Base-by-base conservation (phyloP, 37 sponge, comb jelly and placozoan genomes). In the Theonella swinhoei region DNA sequence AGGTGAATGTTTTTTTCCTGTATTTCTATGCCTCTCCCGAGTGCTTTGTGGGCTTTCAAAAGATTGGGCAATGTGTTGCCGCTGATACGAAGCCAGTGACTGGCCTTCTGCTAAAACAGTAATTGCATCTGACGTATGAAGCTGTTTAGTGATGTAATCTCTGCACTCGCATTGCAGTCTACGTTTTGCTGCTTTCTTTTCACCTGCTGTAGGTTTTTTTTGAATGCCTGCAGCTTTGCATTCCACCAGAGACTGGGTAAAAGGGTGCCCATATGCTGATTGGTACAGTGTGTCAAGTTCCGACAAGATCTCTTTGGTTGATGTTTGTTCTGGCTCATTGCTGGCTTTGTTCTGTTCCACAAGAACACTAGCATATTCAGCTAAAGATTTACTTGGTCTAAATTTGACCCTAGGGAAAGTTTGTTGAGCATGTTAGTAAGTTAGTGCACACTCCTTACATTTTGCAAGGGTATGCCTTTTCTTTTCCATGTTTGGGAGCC, bases 101-200 rank as follows among this genome's bases (percentile, higher is more conserved):
- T 78, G 78, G 41, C 78, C 78, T 39, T 78, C 78, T n/a, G 78
- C 39, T n/a, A 78, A 40, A 35, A 78, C 65, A 23, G 39, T 63
- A 20, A 78, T 23, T 3, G 78, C 65, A 64, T 78, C 78, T 17
- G 39, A 32, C 17, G 2, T 19, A 34, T 64, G 64, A 20, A 60
- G 29, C 33, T 78, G 78, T 78, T 63, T n/a, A 36, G n/a, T 78
- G 4, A 78, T 78, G 65, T 63, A 40, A n/a, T 78, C 75, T 74
- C 75, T 40, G 58, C 75, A 74, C 3, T 74, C 58, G 26, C 75
- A 54, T 74, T 42, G 25, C 47, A 74, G 47, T 74, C 20, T 74
- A 5, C 75, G 47, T 28, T 74, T 74, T 9, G 37, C 11, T 42
- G 19, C 42, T 28, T 74, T 74, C 29, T 24, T 74, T 40, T 74